Evolutionary conservation across 2,888 invertebrate genomes (phyloP).

Genomic region (Ophion ventricosus): DNA sequence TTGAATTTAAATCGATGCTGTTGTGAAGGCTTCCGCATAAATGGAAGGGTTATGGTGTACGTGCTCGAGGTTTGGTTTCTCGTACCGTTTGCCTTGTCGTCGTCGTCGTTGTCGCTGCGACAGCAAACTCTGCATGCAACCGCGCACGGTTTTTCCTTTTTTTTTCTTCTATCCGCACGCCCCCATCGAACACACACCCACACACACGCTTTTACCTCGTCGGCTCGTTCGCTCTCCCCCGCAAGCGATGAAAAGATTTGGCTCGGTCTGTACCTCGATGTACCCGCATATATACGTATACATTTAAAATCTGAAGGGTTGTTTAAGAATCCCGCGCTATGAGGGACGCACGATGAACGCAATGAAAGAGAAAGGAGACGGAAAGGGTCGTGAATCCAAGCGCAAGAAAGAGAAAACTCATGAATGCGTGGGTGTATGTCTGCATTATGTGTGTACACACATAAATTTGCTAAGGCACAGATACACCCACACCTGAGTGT

Average conservation of each 20-base stretch:
- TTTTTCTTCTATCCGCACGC: background rate
- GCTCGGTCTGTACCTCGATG: constrained; percentile 65
- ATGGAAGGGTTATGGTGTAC: constrained; percentile 64
- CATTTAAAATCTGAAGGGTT: constrained; percentile 36
- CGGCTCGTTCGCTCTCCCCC: constrained; percentile 36
- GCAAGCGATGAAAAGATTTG: constrained; percentile 71
- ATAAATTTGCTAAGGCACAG: too few relatives aligned
- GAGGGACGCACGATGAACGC: constrained; percentile 18
- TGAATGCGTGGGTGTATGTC: background rate
- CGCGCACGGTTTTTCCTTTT: constrained; percentile 30
- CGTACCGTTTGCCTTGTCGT: constrained; percentile 30
- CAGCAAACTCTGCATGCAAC: constrained; percentile 40
- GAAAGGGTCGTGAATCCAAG: constrained; percentile 12
- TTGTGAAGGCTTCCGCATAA: constrained; percentile 39
- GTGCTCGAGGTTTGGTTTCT: constrained; percentile 62
- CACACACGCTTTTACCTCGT: constrained; percentile 7
- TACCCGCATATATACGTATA: background rate
- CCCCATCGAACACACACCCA: background rate
- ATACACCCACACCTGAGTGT: background rate
- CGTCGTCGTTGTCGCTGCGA: constrained; percentile 32
- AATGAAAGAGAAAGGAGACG: constrained; percentile 20
- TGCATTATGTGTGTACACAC: background rate
- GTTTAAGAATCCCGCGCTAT: constrained; percentile 44
- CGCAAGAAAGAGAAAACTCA: background rate
- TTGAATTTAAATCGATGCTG: constrained; percentile 73